Evolutionary conservation across 1,140 invertebrate genomes (phyloP), one percentile per base, ranked within the genome.

Genomic region (Marisa cornuarietis): DNA sequence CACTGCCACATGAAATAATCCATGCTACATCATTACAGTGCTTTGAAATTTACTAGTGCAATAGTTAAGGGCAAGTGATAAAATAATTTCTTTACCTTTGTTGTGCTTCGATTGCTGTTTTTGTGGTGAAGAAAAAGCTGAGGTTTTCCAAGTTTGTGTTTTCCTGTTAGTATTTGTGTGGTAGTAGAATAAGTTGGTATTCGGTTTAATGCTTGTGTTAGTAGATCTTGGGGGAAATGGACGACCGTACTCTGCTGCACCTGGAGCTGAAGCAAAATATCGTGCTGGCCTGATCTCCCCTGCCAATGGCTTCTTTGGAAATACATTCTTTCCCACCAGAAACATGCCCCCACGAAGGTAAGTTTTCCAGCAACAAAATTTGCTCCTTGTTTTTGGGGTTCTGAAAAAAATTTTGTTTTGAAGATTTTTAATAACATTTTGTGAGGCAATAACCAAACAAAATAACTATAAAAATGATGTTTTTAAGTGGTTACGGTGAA

Each of bases 221-320:
- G 20, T 75, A 88, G 86, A 86, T 72, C 80, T 87, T 71, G 80
- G 84, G 69, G 85, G 85, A 74, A 85, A 84, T 76, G 87, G 90
- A 49, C 83, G 92, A n/a, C 87, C 92, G 66, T 91, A 93, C 91
- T 96, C 95, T 18, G 95, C 95, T 68, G 97, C 97, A 71, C 96
- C 97, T 6, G 96, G 96, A 75, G 96, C 96, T 6, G 97, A 84
- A 97, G 92, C 91, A 62, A 97, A 97, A 91, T 97, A 89, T 81
- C 92, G 95, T 66, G 94, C 94, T 79, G 92, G 94, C 92, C 88
- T 94, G 92, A 83, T 95, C 93, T 94, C 95, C 14, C 82, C 86
- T 14, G 82, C 86, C 42, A 87, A 84, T 80, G 86, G 87, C 7
- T 82, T 90, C 26, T 84, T 86, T 81, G 83, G 84, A 8, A 85